These are phyloP conservation scores for Chlorospingus flavigularis DNA, from an alignment of 2,797 vertebrate genomes.

Conservation along the genomic window DNA sequence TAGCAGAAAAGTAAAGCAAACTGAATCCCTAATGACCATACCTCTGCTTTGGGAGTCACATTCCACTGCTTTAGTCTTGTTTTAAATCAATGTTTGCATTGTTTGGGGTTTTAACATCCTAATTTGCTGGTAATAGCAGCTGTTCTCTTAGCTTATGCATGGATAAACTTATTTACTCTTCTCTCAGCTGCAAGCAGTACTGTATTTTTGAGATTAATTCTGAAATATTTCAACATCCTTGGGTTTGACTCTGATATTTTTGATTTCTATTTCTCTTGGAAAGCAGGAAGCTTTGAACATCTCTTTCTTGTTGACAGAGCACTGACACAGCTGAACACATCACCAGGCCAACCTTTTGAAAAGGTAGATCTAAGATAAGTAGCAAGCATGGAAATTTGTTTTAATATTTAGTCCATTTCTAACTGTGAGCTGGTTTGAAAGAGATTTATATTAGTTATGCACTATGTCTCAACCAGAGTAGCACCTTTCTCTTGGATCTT, in stretches of 20 bases:
- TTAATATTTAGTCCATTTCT: conserved; percentile 13
- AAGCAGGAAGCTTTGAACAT: neutral
- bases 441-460: neutral
- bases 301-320: neutral
- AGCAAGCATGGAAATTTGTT: neutral
- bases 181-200: neutral
- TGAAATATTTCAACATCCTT: neutral
- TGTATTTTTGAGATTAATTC: neutral
- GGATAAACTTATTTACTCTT: conserved; percentile 17
- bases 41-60: neutral
- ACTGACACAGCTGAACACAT: neutral
- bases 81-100: conserved; percentile 55
- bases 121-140: conserved; percentile 29
- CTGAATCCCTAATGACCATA: neutral
- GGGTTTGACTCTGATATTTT: neutral
- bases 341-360: neutral
- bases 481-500: neutral
- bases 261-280: neutral
- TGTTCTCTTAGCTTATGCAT: neutral
- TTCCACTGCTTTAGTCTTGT: neutral
- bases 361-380: neutral
- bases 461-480: neutral
- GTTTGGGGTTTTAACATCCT: conserved; percentile 23
- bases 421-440: neutral
- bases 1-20: conserved; percentile 13